phyloP scores from a whole-genome alignment of 2,888 invertebrate species.

The Tolmerus cingulatus region DNA sequence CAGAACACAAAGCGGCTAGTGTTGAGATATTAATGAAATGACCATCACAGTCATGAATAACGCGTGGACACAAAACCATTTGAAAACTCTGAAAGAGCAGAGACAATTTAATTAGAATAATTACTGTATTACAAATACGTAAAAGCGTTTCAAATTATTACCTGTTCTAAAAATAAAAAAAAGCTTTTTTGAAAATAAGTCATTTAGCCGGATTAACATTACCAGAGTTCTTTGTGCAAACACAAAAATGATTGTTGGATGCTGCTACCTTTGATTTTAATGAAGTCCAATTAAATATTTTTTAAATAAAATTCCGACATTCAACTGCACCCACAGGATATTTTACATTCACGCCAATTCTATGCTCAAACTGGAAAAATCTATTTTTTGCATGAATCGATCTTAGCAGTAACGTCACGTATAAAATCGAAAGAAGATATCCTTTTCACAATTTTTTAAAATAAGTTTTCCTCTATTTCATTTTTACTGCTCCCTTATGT shows the following conservation, averaged over 20 bases:
- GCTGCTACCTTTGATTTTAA: background rate
- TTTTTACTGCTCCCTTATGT: background rate
- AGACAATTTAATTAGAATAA: background rate
- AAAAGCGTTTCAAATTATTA: background rate
- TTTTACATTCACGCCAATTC: background rate
- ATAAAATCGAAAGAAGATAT: background rate
- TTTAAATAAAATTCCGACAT: background rate
- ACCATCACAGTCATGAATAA: background rate
- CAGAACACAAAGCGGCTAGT: background rate
- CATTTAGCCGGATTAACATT: background rate
- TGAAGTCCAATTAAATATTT: background rate
- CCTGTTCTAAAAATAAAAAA: background rate
- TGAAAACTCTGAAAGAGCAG: background rate
- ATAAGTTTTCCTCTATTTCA: background rate
- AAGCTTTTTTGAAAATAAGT: background rate
- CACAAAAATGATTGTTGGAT: background rate
- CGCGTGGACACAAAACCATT: background rate
- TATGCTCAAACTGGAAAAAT: background rate
- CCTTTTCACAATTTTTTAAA: background rate
- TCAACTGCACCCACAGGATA: background rate
- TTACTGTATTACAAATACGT: background rate
- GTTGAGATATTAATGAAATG: background rate
- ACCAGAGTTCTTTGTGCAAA: background rate
- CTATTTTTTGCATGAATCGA: background rate
- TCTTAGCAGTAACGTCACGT: background rate